phyloP scores from a whole-genome alignment of 1,140 invertebrate species.

The Elymnias hypermnestra region DNA sequence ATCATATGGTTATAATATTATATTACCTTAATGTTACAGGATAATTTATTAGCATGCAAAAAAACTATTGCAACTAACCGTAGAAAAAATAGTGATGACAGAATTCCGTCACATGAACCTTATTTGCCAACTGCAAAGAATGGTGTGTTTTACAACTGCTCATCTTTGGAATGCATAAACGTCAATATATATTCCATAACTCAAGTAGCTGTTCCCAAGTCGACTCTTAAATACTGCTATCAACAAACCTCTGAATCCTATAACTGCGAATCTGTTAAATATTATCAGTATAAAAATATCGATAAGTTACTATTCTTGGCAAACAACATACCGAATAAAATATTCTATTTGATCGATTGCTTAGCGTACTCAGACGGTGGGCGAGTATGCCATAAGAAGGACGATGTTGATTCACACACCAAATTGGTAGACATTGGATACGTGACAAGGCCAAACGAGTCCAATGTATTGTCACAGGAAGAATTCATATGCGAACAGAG shows the following conservation, averaged over 20 bases:
- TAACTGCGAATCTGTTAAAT: slow-evolving; percentile 43
- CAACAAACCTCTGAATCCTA: slow-evolving; percentile 20
- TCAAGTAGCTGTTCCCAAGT: slow-evolving; percentile 29
- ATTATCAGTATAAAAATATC: slow-evolving; percentile 44
- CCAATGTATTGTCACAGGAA: slow-evolving; percentile 47
- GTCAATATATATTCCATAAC: slow-evolving; percentile 38
- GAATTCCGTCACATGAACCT: slow-evolving; percentile 40
- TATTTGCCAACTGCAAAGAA: slow-evolving; percentile 42
- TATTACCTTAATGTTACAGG: slow-evolving; percentile 36
- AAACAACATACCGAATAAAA: slow-evolving; percentile 41
- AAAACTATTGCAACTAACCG: slow-evolving; percentile 11
- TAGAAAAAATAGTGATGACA: slow-evolving; percentile 20
- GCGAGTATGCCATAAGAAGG: slow-evolving; percentile 50
- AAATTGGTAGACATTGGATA: slow-evolving; percentile 45
- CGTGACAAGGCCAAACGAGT: slow-evolving; percentile 39
- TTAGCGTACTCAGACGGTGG: slow-evolving; percentile 47
- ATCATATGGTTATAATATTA: too few species aligned
- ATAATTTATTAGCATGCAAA: slow-evolving; percentile 34
- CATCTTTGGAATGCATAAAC: slow-evolving; percentile 26
- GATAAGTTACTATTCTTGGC: slow-evolving; percentile 53
- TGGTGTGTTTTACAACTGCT: slow-evolving; percentile 41
- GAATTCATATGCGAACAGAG: slow-evolving; percentile 58
- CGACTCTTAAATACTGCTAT: slow-evolving; percentile 38
- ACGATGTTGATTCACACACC: slow-evolving; percentile 35
- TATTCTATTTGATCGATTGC: slow-evolving; percentile 55